Evolutionary conservation across 1,140 invertebrate species (phyloP), one percentile per base, ranked within the genome.

Genomic region (Trachymyrmex septentrionalis): DNA sequence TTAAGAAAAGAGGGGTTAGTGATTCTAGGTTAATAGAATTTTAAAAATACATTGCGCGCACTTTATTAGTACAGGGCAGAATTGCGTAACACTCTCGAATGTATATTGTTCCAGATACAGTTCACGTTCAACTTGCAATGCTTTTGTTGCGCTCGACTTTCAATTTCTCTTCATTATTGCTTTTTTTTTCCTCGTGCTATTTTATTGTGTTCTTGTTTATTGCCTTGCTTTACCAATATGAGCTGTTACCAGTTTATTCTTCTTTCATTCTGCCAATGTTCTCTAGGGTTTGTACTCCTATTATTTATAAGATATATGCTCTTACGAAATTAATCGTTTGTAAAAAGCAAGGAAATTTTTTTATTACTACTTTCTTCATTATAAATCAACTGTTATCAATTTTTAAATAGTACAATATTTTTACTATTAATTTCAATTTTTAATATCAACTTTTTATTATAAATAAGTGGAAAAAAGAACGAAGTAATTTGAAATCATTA

Each of bases 11-110:
- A 57, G 16, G 14, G 69, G 12, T 59, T 55, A 59, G 67, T 59
- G 38, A 14, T 63, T 75, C 55, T 24, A 61, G 44, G 73, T 63
- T 75, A 84, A 75, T 73, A 84, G 69, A 84, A 84, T 61, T 75
- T 75, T 50, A 50, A 73, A 84, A 73, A 84, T 72, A 30, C 27
- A 80, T 24, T 38, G 38, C 30, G 38, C 30, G 14, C 12, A 30
- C 27, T 30, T 57, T 73, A 75, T 73, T 48, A 44, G 14, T 81
- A 44, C 27, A 69, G 14, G 9, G 4, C 34, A 34, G 24, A 73
- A 84, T 82, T 50, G 55, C 10, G 71, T 24, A 73, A 50, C 61
- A 50, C 19, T 50, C 9, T 61, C 14, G 55, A 63, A 73, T 48
- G 55, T 82, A 34, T 61, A 73, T 3, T 75, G n/a, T 19, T n/a